Evolutionary conservation across 2,113 vertebrate species (phyloP).

Genomic region (Globicephala melas): DNA sequence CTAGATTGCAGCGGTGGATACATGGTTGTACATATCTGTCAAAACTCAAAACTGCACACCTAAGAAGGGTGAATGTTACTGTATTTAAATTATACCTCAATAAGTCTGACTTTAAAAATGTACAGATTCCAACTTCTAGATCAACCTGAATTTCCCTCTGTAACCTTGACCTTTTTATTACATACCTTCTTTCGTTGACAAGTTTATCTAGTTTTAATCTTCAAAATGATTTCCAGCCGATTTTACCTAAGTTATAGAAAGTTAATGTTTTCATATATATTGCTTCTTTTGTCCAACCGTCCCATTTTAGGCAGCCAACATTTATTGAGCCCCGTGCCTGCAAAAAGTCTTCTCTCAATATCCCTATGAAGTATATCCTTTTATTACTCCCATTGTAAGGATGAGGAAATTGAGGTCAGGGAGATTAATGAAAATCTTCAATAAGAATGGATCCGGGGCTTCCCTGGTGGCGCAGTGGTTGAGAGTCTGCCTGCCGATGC

Average conservation of each 20-base stretch:
- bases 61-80: not conserved
- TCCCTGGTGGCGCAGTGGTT: too few relatives aligned
- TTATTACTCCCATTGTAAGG: not conserved
- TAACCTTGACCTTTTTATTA: not conserved
- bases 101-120: not conserved
- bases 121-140: not conserved
- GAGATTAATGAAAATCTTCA: not conserved
- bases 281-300: not conserved
- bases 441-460: not conserved
- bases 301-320: not conserved
- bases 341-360: not conserved
- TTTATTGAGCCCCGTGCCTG: not conserved
- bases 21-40: not conserved
- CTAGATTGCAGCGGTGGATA: not conserved
- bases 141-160: not conserved
- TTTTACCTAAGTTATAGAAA: slow-evolving; percentile 1
- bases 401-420: not conserved
- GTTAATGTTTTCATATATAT: not conserved
- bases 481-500: too few relatives aligned
- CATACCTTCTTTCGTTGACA: not conserved
- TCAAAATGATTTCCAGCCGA: not conserved
- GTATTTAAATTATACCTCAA: not conserved
- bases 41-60: not conserved
- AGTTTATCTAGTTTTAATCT: not conserved
- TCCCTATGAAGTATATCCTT: not conserved